These are phyloP conservation scores for Myripristis jacobus DNA, from an alignment of 2,797 vertebrate genomes.

Conservation along the genomic window DNA sequence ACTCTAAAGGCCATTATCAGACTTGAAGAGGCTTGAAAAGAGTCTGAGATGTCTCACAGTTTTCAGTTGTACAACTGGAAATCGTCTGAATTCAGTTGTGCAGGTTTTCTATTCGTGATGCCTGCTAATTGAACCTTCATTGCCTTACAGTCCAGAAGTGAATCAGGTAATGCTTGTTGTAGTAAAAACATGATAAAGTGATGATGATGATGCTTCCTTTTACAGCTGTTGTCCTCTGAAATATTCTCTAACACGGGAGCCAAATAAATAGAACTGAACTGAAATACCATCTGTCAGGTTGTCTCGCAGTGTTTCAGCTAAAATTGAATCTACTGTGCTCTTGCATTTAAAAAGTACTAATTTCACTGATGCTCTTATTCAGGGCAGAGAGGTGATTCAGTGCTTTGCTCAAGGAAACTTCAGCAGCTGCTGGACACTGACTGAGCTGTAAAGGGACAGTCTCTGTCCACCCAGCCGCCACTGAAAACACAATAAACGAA, in stretches of 20 bases:
- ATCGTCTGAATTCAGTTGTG: constrained; percentile 1
- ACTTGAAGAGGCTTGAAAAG: neutral
- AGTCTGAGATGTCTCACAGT: neutral
- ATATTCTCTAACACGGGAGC: constrained; percentile 13
- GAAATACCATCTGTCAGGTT: constrained; percentile 3
- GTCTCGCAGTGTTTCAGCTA: neutral
- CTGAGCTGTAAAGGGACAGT: too few relatives aligned
- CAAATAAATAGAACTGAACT: constrained; percentile 54
- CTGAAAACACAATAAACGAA: too few relatives aligned
- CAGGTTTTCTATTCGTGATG: neutral
- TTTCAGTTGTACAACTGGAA: constrained; percentile 13
- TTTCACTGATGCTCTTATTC: too few relatives aligned
- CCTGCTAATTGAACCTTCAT: too few relatives aligned
- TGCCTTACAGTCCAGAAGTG: constrained; percentile 17
- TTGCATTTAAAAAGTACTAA: too few relatives aligned
- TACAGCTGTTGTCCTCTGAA: constrained; percentile 8
- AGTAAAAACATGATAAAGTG: constrained; percentile 52
- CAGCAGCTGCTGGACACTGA: too few relatives aligned
- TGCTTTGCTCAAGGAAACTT: too few relatives aligned
- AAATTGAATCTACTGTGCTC: too few relatives aligned
- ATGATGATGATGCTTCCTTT: constrained; percentile 39
- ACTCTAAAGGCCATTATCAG: neutral
- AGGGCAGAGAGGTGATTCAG: too few relatives aligned
- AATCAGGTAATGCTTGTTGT: constrained; percentile 5
- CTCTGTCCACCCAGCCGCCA: too few relatives aligned